These are phyloP conservation scores for Rhizoglyphus robini DNA, from an alignment of 1,140 invertebrate species.

Conservation along the genomic window DNA sequence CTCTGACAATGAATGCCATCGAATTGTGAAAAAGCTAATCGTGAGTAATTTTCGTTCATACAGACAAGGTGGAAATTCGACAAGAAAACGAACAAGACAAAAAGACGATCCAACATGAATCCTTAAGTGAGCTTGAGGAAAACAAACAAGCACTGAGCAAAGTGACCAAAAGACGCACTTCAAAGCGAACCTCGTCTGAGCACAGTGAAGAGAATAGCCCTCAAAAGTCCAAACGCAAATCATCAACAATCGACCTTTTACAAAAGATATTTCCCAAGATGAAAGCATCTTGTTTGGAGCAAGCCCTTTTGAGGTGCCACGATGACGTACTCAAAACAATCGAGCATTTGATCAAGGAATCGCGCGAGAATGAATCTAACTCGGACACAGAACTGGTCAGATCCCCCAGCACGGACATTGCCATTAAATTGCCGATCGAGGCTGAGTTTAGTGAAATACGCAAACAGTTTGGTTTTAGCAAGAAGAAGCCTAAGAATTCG, in stretches of 20 bases:
- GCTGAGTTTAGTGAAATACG: slow-evolving; percentile 13
- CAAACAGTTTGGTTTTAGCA: slow-evolving; percentile 11
- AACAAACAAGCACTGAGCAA: too few species aligned
- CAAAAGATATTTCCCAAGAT: slow-evolving; percentile 17
- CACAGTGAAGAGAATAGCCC: neutral
- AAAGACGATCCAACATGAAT: too few species aligned
- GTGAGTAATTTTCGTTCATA: too few species aligned
- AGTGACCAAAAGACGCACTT: neutral
- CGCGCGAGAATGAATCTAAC: neutral
- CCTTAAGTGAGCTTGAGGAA: too few species aligned
- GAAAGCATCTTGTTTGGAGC: neutral
- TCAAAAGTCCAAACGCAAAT: neutral
- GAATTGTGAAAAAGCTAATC: neutral
- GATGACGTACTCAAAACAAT: slow-evolving; percentile 16
- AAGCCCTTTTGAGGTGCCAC: neutral
- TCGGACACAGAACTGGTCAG: neutral
- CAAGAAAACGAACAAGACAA: too few species aligned
- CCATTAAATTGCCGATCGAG: neutral
- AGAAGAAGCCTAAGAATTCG: slow-evolving; percentile 15
- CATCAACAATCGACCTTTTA: neutral
- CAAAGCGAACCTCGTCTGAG: neutral
- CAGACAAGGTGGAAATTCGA: too few species aligned
- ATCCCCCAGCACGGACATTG: neutral
- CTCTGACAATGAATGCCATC: neutral
- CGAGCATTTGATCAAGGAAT: slow-evolving; percentile 6